These are phyloP conservation scores for Calidris pygmaea DNA, from an alignment of 2,113 vertebrate genomes.

Conservation along the genomic window DNA sequence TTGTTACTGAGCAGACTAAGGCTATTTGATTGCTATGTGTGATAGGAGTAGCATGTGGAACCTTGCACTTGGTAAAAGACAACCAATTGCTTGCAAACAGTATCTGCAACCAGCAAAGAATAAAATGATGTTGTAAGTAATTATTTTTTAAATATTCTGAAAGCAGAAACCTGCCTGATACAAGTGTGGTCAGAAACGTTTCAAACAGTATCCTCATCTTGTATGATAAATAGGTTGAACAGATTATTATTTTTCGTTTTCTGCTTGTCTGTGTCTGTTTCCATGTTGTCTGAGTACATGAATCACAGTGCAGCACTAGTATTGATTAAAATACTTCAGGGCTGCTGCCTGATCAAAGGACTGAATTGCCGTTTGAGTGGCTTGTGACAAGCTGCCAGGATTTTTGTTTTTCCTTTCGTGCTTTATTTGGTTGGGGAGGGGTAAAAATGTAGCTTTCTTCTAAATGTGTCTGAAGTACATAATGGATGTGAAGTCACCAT, in stretches of 20 bases:
- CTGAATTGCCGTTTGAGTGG: neutral
- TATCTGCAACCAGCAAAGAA: neutral
- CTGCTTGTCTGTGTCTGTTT: neutral
- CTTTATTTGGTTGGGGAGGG: neutral
- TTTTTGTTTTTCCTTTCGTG: neutral
- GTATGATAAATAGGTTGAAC: neutral
- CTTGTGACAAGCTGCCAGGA: neutral
- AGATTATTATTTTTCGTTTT: neutral
- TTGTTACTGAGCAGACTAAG: neutral
- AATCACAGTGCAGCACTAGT: neutral
- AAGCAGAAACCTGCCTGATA: neutral
- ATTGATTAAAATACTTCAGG: neutral
- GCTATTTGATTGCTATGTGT: neutral
- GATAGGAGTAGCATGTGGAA: neutral
- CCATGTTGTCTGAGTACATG: neutral
- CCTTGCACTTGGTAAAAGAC: neutral
- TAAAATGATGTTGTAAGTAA: neutral
- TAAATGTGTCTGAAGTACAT: conserved; percentile 27
- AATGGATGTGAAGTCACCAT: conserved; percentile 67
- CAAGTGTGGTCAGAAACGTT: neutral
- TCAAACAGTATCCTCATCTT: neutral
- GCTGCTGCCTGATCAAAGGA: neutral
- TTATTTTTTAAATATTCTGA: neutral
- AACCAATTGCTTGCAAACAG: neutral
- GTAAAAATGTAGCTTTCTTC: conserved; percentile 1